A percentile compares a stretch with the other conserved stretches of the same genome.
Evolutionary conservation across 1,140 invertebrate genomes (phyloP).

Genomic region (Caenorhabditis briggsae): DNA sequence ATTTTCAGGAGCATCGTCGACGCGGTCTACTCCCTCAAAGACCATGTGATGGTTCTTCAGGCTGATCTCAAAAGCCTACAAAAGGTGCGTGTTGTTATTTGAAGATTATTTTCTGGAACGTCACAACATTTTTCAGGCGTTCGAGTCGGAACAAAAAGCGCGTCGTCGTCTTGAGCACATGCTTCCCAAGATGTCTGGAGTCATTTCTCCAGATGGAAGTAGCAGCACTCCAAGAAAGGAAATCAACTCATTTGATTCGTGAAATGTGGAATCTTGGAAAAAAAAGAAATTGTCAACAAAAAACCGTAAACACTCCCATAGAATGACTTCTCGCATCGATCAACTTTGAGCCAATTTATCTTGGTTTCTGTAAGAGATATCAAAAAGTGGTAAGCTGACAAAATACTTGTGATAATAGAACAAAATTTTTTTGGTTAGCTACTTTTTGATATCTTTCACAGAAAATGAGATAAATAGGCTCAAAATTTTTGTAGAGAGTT

Average conservation of each 20-base stretch:
- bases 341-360: no score
- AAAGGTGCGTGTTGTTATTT: background rate
- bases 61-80: slow-evolving; percentile 20
- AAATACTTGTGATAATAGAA: no score
- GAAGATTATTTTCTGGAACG: background rate
- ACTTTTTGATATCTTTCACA: no score
- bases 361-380: no score
- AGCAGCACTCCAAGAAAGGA: slow-evolving; percentile 20
- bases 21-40: slow-evolving; percentile 83
- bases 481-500: no score
- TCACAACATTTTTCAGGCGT: background rate
- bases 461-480: no score
- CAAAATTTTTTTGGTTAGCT: no score
- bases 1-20: slow-evolving; percentile 82
- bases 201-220: slow-evolving; percentile 29
- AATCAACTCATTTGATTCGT: slow-evolving; percentile 30
- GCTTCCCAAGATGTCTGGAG: slow-evolving; percentile 14
- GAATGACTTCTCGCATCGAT: no score
- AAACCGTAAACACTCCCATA: no score
- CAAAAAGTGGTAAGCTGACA: no score
- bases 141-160: slow-evolving; percentile 34
- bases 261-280: background rate
- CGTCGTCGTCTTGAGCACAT: slow-evolving; percentile 29
- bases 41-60: slow-evolving; percentile 79
- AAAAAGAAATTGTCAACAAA: no score